Percentiles rank a stretch among this genome's conserved stretches.
Conservation (phyloP, 2,113 vertebrate species). For the Mesitornis unicolor region DNA sequence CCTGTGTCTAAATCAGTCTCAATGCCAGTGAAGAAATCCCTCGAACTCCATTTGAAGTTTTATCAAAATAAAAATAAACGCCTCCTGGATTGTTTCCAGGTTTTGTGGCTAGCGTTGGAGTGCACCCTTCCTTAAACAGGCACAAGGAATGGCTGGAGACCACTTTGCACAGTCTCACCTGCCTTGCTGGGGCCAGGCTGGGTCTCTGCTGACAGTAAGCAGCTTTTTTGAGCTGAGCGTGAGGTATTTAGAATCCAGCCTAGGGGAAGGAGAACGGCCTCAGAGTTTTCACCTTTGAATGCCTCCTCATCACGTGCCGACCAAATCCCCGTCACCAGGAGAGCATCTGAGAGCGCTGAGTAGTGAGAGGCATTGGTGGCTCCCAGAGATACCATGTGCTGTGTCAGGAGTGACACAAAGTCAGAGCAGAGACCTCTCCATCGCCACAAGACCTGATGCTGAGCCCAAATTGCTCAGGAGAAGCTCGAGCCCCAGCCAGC, state of each 20-base stretch:
- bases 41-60: neutral
- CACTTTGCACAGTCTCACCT: neutral
- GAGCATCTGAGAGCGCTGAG: rapidly evolving
- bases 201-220: neutral
- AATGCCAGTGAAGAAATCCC: neutral
- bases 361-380: neutral
- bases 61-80: neutral
- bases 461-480: neutral
- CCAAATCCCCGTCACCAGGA: neutral
- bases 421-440: neutral
- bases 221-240: neutral
- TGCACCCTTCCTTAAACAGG: rapidly evolving
- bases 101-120: neutral
- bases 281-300: neutral
- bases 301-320: neutral
- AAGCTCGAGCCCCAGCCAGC: neutral
- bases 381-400: neutral
- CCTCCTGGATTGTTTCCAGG: neutral
- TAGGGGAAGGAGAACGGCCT: neutral
- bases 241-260: neutral
- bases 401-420: neutral
- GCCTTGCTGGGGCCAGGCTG: neutral
- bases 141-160: neutral
- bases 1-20: neutral
- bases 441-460: neutral